Base-by-base conservation (phyloP, 2,797 vertebrate species). In the Centroberyx gerrardi region DNA sequence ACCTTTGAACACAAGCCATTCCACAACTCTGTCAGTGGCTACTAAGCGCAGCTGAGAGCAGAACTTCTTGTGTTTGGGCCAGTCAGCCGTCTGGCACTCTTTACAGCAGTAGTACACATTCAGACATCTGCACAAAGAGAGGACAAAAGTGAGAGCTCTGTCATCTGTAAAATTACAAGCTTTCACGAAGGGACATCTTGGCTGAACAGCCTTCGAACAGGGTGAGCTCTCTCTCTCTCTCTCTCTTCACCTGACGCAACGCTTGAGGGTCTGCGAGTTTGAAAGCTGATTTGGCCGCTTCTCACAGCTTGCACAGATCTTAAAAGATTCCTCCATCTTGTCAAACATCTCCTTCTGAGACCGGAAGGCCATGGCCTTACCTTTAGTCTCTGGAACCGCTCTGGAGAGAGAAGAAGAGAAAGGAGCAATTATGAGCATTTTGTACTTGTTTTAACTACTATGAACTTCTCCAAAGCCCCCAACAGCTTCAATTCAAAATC, bases 1-100 rank as follows among this genome's bases (percentile, higher is more conserved):
- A 98, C 98, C 97, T 96, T 96, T 97, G 86, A 96, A 97, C 64
- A 97, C 0, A 4, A 98, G 96, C 97, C 97, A 99, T 79, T 99
- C 97, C 60, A 97, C 91, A 18, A 96, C 92, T 78, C 96, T 94
- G 90, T 99, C 97, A 1, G 97, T 89, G 36, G 96, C 96, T 48
- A 93, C 96, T 15, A 96, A 88, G 54, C 91, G 92, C 80, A 99
- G 93, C 74, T 95, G 95, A 73, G 92, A 80, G 92, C 97, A 99
- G 82, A 96, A 94, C 76, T 83, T 97, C 91, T 97, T 98, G 89
- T 99, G 98, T 46, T 88, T 82, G 0, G 94, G 88, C 98, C 97
- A 99, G 90, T 97, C 95, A 40, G 93, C 88, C 55, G 94, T 97
- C 91, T 99, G 97, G 88, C 97, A 99, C 0, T 85, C 94, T 63